Base-by-base conservation (phyloP, 2,797 vertebrate genomes). In the Myripristis jacobus region DNA sequence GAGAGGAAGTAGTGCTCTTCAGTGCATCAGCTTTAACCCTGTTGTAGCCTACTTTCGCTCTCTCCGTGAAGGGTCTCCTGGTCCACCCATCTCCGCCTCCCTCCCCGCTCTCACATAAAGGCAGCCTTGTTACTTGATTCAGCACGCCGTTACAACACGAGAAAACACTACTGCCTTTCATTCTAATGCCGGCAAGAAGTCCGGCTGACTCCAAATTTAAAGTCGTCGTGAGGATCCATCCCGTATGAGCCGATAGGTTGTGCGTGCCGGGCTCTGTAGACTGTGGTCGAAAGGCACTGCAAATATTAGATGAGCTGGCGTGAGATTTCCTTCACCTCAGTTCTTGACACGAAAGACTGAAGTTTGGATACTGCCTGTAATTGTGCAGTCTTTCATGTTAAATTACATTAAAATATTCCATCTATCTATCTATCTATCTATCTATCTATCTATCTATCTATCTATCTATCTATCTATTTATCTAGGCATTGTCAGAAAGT, bases 101-200 rank as follows among this genome's bases (percentile, higher is more conserved):
- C 41, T 56, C 38, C 55, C 34, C 38, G 53, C 69, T 46, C 72
- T 62, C 83, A 38, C 72, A 93, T 93, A 93, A 93, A 92, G 91
- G 77, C 88, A 73, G 79, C 90, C 91, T 93, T 94, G 91, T 93
- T 92, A 75, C 76, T 81, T 67, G 68, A 83, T 71, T 85, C 71
- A 86, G 81, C 76, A 85, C 82, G 62, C 74, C 71, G 85, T 83
- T 89, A 58, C 50, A 81, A 83, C 78, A 73, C 67, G 47, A 71
- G 75, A 67, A 89, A 87, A 93, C 90, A 93, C 91, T 90, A 52
- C 77, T 29, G 77, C 85, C 92, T 90, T 93, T 93, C 89, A 93
- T 82, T 88, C 79, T 69, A 48, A 73, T 56, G 56, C 62, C 77
- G 75, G 70, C 60, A 79, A 81, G 47, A 69, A 71, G 70, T 70